These are phyloP conservation scores for Dysmachus trigonus DNA, from an alignment of 2,888 invertebrate genomes.

Conservation along the genomic window DNA sequence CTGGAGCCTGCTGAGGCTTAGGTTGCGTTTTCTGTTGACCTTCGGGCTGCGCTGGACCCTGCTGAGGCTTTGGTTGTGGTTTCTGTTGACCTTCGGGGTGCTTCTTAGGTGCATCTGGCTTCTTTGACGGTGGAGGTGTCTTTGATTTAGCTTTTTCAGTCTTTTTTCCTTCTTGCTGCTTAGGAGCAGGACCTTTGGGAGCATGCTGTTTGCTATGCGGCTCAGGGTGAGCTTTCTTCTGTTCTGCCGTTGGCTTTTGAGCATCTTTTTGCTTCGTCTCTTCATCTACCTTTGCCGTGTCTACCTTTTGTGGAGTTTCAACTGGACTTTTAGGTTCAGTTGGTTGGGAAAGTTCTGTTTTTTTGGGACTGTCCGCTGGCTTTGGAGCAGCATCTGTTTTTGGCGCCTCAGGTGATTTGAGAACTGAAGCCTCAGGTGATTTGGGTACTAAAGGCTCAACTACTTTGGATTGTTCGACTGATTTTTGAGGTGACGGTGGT, in stretches of 20 bases:
- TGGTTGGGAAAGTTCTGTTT: neutral
- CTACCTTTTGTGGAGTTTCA: neutral
- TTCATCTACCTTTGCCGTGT: neutral
- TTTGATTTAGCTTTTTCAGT: conserved; percentile 18
- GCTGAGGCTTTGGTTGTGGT: neutral
- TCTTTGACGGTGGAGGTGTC: conserved; percentile 21
- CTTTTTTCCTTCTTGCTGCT: conserved; percentile 1
- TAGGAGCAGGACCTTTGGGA: neutral
- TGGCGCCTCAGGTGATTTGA: neutral
- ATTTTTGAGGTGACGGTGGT: conserved; percentile 75
- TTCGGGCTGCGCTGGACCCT: too few relatives aligned
- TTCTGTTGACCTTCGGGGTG: neutral
- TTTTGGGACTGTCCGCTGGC: neutral
- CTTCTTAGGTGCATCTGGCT: neutral
- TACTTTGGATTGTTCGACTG: neutral
- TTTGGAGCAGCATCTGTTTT: neutral
- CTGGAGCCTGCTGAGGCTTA: neutral
- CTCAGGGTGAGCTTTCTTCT: neutral
- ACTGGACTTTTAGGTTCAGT: neutral
- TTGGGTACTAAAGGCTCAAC: neutral
- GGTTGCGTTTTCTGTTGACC: neutral
- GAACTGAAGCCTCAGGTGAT: neutral
- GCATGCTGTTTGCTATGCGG: neutral
- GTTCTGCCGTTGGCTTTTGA: neutral
- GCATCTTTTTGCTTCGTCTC: neutral